phyloP scores from a whole-genome alignment of 2,113 vertebrate species.

The Tyto alba region DNA sequence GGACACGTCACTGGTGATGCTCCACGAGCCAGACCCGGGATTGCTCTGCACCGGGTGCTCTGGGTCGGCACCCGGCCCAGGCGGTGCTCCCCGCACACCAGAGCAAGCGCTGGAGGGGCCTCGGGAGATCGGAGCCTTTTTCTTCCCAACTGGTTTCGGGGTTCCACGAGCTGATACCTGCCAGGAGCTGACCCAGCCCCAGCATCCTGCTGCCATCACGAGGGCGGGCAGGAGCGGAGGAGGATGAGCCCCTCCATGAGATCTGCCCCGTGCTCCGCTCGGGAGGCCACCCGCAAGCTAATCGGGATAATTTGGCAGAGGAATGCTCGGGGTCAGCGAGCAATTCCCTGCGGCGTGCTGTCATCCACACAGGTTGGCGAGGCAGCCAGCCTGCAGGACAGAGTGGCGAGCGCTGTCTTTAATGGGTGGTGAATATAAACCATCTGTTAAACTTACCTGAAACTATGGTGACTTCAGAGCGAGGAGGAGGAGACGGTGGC shows the following conservation, averaged over 20 bases:
- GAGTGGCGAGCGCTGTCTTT: neutral
- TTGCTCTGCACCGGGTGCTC: neutral
- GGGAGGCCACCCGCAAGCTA: neutral
- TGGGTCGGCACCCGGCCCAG: neutral
- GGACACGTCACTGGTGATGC: neutral
- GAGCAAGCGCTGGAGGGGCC: fast-evolving
- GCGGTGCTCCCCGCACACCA: neutral
- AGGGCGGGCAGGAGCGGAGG: neutral
- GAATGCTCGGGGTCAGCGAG: neutral
- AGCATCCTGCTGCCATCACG: neutral
- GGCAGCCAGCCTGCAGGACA: neutral
- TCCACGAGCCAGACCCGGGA: fast-evolving
- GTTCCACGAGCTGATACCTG: fast-evolving
- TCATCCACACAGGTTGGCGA: fast-evolving
- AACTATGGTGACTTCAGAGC: neutral
- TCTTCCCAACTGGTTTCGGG: neutral
- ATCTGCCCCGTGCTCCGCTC: neutral
- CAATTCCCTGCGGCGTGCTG: neutral
- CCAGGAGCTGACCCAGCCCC: neutral
- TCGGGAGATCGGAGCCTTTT: neutral
- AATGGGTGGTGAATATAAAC: neutral
- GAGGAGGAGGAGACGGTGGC: neutral
- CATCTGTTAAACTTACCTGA: neutral
- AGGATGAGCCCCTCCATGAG: fast-evolving
- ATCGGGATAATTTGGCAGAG: neutral